Evolutionary conservation across 2,888 invertebrate genomes (phyloP), one percentile per base, ranked within the genome.

Genomic region (Neoitamus cyanurus): DNA sequence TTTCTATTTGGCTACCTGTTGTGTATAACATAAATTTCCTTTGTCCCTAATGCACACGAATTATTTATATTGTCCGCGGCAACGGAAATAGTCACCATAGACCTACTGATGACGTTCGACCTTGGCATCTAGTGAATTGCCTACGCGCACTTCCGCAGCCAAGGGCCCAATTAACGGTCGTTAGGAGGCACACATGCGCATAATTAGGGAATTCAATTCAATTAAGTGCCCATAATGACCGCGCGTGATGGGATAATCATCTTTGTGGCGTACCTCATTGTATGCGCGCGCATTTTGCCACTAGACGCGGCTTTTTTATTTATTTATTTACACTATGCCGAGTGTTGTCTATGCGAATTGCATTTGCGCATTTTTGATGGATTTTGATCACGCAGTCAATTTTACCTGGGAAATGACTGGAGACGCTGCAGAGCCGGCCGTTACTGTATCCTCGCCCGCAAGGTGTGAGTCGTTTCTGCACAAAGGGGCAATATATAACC

Each of bases 231-330:
- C 82, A 82, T 82, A 82, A 82, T 69, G 69, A 82, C 20, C 28
- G 69, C 69, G 37, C 69, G 37, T 42, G 69, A 82, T 82, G 69
- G n/a, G 15, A 80, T 85, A 78, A 84, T 48, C 83, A 72, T n/a
- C 48, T 5, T 70, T 36, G 85, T 77, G 82, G 80, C 85, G 82
- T 72, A 75, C 68, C 84, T 82, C 84, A 84, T 85, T 84, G 69
- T 84, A 75, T 80, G 78, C 73, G 83, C 77, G 69, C 82, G 83
- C 68, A 84, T 78, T 69, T 34, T 82, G 46, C 70, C 31, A 20
- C 13, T 70, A 31, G 28, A 31, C 20, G 28, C 31, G 28, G 70
- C 11, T 7, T 15, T 4, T 69, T 80, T 85, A 11, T 72, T 73
- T 68, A 46, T 72, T 68, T 69, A 20, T 42, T 75, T 13, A 15